Conservation (phyloP, 37 sponge, comb jelly and placozoan genomes). For the Eunapius fragilis region DNA sequence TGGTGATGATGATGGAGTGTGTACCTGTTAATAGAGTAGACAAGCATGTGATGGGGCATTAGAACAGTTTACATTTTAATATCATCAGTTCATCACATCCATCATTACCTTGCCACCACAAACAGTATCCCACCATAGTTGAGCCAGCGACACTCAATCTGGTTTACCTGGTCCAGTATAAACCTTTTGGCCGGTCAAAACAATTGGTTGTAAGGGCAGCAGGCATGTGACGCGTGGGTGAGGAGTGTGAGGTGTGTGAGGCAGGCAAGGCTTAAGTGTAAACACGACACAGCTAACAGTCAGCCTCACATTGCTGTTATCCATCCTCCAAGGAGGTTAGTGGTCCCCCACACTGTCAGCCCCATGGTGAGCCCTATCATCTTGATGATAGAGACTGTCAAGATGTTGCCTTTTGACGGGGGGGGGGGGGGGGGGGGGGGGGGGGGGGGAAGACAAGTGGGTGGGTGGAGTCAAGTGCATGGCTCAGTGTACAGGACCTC, state of each 20-base stretch:
- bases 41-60: no score
- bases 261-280: no score
- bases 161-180: constrained; percentile 16
- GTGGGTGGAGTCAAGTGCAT: neutral
- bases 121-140: constrained; percentile 57
- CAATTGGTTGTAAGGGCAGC: no score
- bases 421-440: neutral
- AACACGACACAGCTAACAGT: neutral
- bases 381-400: constrained; percentile 83
- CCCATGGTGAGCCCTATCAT: constrained; percentile 86
- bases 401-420: constrained; percentile 59
- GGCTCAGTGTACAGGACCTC: neutral
- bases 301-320: constrained; percentile 50
- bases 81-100: no score
- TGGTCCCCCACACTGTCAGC: constrained; percentile 82
- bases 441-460: neutral
- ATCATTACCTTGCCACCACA: constrained; percentile 45
- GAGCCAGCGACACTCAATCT: constrained; percentile 21
- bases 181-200: constrained; percentile 17
- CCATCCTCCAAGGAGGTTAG: constrained; percentile 83
- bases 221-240: no score
- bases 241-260: neutral
- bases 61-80: no score
- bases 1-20: no score
- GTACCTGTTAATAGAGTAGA: no score